phyloP scores from a whole-genome alignment of 2,888 invertebrate genomes.

The Microctonus aethiopoides region DNA sequence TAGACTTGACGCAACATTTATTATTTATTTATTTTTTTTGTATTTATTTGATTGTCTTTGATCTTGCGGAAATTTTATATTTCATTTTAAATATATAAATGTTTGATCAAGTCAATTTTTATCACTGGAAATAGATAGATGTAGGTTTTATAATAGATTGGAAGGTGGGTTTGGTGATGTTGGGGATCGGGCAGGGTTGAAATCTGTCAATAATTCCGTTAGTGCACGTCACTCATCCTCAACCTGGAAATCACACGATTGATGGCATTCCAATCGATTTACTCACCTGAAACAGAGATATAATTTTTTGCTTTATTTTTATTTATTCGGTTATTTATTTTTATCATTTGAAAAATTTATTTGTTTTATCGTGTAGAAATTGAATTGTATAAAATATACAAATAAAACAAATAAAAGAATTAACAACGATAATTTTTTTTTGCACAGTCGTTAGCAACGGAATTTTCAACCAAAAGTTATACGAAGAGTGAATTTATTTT shows the following conservation, averaged over 20 bases:
- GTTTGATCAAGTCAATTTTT: slow-evolving; percentile 15
- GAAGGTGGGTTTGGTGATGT: neutral
- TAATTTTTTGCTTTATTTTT: neutral
- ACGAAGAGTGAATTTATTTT: neutral
- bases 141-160: neutral
- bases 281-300: slow-evolving; percentile 48
- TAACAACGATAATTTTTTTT: too few species aligned
- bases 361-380: slow-evolving; percentile 8
- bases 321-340: neutral
- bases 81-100: neutral
- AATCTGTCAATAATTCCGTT: slow-evolving; percentile 21
- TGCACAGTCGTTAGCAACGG: too few species aligned
- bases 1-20: slow-evolving; percentile 8
- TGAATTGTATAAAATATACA: too few species aligned
- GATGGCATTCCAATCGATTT: slow-evolving; percentile 7
- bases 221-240: slow-evolving; percentile 21
- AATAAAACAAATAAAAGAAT: too few species aligned
- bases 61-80: neutral
- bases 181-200: neutral
- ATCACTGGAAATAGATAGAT: slow-evolving; percentile 8
- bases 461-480: too few species aligned
- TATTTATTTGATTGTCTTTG: slow-evolving; percentile 3
- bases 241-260: slow-evolving; percentile 9
- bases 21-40: neutral
- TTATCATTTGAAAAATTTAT: neutral